Evolutionary conservation across 2,888 invertebrate genomes (phyloP).

Genomic region (Thecophora atra): DNA sequence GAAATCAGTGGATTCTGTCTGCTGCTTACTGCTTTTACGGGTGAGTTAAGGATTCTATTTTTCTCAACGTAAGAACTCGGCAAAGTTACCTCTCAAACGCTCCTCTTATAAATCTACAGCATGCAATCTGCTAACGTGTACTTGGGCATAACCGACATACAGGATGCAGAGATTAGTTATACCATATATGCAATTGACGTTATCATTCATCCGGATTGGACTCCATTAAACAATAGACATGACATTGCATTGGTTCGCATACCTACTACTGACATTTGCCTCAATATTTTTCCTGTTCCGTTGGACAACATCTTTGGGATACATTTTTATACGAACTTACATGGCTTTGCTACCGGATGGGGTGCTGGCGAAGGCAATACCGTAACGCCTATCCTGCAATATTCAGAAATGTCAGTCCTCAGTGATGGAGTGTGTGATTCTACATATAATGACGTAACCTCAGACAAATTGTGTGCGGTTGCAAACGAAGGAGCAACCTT

Average conservation of each 20-base stretch:
- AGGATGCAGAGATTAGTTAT: no score
- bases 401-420: not conserved
- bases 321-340: not conserved
- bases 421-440: not conserved
- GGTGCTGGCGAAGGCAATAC: not conserved
- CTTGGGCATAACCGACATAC: not conserved
- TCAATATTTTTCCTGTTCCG: not conserved
- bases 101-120: not conserved
- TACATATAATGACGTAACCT: not conserved
- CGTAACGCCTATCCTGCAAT: not conserved
- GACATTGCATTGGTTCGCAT: not conserved
- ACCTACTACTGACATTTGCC: not conserved
- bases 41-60: no score
- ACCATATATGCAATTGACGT: not conserved
- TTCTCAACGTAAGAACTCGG: not conserved
- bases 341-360: not conserved
- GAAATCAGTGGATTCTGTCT: not conserved
- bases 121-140: not conserved
- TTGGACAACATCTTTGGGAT: not conserved
- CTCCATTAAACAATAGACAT: not conserved
- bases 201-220: not conserved
- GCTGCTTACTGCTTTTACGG: no score
- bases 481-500: not conserved
- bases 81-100: no score
- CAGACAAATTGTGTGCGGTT: not conserved